phyloP scores from a whole-genome alignment of 2,797 vertebrate genomes.

The Cetoscarus ocellatus region DNA sequence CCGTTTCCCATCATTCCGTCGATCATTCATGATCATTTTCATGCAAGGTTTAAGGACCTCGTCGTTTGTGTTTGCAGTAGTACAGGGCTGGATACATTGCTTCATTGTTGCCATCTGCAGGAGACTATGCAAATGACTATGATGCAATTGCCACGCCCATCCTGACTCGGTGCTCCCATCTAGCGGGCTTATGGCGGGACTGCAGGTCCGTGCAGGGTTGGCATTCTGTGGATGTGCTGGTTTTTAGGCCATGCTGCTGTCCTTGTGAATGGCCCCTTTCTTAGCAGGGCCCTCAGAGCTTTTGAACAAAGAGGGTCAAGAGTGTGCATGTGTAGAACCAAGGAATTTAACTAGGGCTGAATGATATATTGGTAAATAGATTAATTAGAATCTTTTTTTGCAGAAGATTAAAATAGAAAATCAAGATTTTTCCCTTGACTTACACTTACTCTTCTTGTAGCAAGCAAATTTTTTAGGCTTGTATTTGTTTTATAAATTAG shows the following conservation, averaged over 20 bases:
- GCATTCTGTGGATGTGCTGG: constrained; percentile 23
- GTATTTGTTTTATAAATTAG: too few relatives aligned
- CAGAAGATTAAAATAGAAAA: too few relatives aligned
- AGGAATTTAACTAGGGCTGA: background rate
- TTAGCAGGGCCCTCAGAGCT: background rate
- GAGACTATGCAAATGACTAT: constrained; percentile 76
- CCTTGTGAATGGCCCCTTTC: constrained; percentile 28
- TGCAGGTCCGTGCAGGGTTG: constrained; percentile 53
- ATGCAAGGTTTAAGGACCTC: constrained; percentile 54
- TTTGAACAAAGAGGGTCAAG: background rate
- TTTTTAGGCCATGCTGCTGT: constrained; percentile 23
- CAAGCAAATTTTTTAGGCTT: too few relatives aligned
- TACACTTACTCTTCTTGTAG: too few relatives aligned
- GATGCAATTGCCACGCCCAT: constrained; percentile 78
- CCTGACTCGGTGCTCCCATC: constrained; percentile 48
- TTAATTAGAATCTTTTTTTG: too few relatives aligned
- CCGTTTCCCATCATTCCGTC: constrained; percentile 61
- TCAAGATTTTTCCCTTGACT: too few relatives aligned
- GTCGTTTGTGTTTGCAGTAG: constrained; percentile 59
- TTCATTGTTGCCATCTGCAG: constrained; percentile 79
- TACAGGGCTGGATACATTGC: constrained; percentile 52
- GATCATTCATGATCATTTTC: constrained; percentile 70
- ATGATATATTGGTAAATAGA: too few relatives aligned
- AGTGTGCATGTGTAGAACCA: background rate
- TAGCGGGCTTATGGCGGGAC: constrained; percentile 45